These are phyloP conservation scores for Betta splendens DNA, from an alignment of 2,797 vertebrate species.

Conservation along the genomic window DNA sequence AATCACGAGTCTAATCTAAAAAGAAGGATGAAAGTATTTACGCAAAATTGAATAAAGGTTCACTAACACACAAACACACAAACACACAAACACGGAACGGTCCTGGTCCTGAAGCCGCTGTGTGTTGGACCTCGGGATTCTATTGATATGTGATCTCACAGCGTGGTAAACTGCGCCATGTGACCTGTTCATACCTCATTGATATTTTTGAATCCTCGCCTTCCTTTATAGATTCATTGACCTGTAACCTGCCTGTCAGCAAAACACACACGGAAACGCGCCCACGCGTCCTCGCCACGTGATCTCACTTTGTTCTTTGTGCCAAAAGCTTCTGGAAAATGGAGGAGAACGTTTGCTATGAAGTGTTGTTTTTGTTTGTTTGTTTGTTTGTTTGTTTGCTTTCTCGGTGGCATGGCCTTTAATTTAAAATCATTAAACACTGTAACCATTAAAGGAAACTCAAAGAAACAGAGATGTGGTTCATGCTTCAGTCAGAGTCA, in stretches of 20 bases:
- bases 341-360: constrained; percentile 23
- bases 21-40: constrained; percentile 30
- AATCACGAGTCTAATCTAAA: constrained; percentile 17
- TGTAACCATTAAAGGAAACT: constrained; percentile 34
- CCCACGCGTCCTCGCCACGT: constrained; percentile 51
- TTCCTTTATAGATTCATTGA: constrained; percentile 66
- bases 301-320: constrained; percentile 50
- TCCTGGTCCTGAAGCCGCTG: constrained; percentile 49
- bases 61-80: constrained; percentile 46
- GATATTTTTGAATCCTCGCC: constrained; percentile 65
- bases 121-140: constrained; percentile 34
- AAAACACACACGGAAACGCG: constrained; percentile 51
- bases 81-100: no score
- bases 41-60: constrained; percentile 8
- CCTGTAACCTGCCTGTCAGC: constrained; percentile 58
- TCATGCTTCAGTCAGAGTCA: constrained; percentile 26
- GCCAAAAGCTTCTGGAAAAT: constrained; percentile 59
- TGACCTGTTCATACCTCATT: constrained; percentile 59
- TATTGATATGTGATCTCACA: constrained; percentile 58
- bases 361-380: constrained; percentile 12
- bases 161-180: constrained; percentile 30
- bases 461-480: constrained; percentile 57
- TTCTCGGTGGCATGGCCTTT: constrained; percentile 38
- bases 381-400: neutral
- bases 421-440: constrained; percentile 28